Conservation (phyloP, 2,888 invertebrate species). For the Litoditis marina region DNA sequence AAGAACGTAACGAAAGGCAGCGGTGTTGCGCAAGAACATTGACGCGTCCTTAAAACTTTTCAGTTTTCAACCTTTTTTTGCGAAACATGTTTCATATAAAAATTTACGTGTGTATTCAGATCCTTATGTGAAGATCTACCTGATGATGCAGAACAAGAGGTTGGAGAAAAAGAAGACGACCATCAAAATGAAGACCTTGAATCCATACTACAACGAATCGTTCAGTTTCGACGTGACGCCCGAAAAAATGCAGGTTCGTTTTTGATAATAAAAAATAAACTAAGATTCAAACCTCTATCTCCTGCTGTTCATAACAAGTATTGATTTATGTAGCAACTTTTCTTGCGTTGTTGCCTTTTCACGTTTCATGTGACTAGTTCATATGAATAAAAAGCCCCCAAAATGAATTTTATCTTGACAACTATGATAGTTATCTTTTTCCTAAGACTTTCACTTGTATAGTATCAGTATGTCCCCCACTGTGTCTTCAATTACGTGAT, state of each 20-base stretch:
- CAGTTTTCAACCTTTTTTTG: too few relatives aligned
- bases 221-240: conserved; percentile 99
- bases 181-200: conserved; percentile 97
- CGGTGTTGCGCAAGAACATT: too few relatives aligned
- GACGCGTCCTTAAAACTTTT: too few relatives aligned
- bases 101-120: too few relatives aligned
- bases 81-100: too few relatives aligned
- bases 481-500: too few relatives aligned
- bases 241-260: conserved; percentile 94
- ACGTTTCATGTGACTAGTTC: conserved; percentile 10
- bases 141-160: conserved; percentile 99
- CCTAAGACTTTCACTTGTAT: not conserved
- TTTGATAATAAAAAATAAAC: conserved; percentile 6
- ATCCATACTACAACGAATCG: conserved; percentile 99
- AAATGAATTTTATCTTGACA: too few relatives aligned
- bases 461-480: not conserved
- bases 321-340: too few relatives aligned
- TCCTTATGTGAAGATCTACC: conserved; percentile 99
- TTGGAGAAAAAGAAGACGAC: conserved; percentile 99
- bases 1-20: too few relatives aligned
- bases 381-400: too few relatives aligned
- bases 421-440: not conserved
- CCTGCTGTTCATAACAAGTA: too few relatives aligned
- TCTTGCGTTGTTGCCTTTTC: not conserved
- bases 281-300: not conserved